Base-by-base conservation (phyloP, 2,113 vertebrate species). In the Onychorhynchus coronatus region DNA sequence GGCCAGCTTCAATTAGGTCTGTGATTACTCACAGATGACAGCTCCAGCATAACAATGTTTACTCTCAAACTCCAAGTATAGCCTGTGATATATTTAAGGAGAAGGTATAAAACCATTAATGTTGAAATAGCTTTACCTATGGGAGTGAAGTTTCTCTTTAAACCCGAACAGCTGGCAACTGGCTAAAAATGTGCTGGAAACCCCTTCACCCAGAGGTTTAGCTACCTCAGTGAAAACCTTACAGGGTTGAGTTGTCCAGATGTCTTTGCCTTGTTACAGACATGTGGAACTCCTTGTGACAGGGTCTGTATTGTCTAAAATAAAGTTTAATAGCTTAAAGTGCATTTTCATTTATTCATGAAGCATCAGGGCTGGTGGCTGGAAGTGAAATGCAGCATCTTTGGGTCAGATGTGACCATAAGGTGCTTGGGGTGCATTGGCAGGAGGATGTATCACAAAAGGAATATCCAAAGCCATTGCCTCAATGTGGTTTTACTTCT, bases 11-110 rank as follows among this genome's bases (percentile, higher is more conserved):
- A 95, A 85, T 96, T 95, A 96, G 93, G 83, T 96, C 93, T 85
- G 73, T 88, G 93, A 95, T 95, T 95, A 93, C 95, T 96, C 95
- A 96, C 88, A 92, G 83, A 87, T 97, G 95, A 96, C 96, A 96
- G 91, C 88, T 86, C 72, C 90, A 72, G 86, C 92, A 89, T 96
- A 92, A 92, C 96, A 96, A 91, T 92, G 89, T 93, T 96, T 87
- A 92, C 74, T 84, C 91, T 80, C 83, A 87, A 91, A 91, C 70
- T 95, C 71, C 93, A 91, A 77, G 63, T 91, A 47, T 81, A 88
- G 67, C 85, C 70, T 86, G 56, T 44, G 70, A 93, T 88, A 87
- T 95, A 52, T 92, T 89, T 95, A 95, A 91, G 91, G 80, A 84
- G 88, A 92, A 94, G n/a, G 53, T 75, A 82, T 78, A 89, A 93